Evolutionary conservation across 2,113 vertebrate genomes (phyloP).

Genomic region (Petrocephalus zakoni): DNA sequence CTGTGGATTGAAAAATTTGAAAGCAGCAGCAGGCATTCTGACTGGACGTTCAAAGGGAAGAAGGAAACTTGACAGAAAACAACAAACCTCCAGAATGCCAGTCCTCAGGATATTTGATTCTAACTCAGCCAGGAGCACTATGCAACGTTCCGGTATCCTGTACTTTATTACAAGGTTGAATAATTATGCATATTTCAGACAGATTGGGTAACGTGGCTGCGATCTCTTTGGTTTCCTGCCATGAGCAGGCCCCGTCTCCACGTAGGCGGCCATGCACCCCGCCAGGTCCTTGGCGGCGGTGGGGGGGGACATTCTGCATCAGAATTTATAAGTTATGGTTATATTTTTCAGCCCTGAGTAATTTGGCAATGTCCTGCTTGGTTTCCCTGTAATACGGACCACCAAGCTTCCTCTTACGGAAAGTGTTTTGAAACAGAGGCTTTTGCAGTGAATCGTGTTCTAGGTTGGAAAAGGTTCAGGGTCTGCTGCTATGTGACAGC

Average conservation of each 20-base stretch:
- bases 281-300: background rate
- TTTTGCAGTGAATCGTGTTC: background rate
- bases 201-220: background rate
- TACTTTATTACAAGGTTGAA: background rate
- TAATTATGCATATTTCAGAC: background rate
- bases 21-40: background rate
- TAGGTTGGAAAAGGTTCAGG: background rate
- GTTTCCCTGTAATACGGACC: background rate
- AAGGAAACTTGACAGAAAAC: background rate
- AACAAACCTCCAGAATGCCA: background rate
- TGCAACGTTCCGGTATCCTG: background rate
- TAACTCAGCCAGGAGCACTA: background rate
- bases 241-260: background rate
- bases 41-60: background rate
- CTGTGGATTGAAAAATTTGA: constrained; percentile 48
- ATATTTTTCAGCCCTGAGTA: background rate
- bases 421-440: background rate
- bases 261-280: background rate
- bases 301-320: background rate
- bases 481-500: background rate
- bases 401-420: background rate
- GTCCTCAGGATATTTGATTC: background rate
- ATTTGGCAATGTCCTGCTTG: background rate
- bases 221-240: background rate
- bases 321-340: background rate